Evolutionary conservation across 2,797 vertebrate species (phyloP), one percentile per base, ranked within the genome.

Genomic region (Anisognathus igniventris): DNA sequence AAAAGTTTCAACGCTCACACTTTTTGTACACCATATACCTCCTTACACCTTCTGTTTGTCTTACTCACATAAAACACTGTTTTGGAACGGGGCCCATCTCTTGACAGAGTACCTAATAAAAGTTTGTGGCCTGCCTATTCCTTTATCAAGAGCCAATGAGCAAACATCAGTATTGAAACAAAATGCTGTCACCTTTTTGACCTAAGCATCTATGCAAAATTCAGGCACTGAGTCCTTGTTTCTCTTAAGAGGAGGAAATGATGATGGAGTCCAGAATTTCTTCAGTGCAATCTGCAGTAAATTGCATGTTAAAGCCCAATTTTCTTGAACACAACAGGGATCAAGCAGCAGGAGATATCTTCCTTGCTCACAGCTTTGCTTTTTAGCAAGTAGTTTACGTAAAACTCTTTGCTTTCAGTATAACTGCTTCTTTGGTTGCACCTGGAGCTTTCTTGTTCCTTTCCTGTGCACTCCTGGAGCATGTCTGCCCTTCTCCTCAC

Each of bases 241-340:
- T 92, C 57, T 85, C 48, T 87, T 40, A 89, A 62, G 84, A 91
- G 68, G 20, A 85, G 25, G n/a, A 92, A 91, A 47, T 51, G 28
- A 74, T 83, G 53, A 86, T 40, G 40, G 50, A 90, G 57, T 24
- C 57, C 7, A 6, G 39, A 67, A 86, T 86, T 65, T 93, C 78
- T 66, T 75, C 40, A 47, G 54, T 44, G 20, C 79, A 84, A 74
- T 88, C 91, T 88, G 60, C 85, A 75, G 58, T 28, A 88, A 90
- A 92, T 33, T 67, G 48, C 37, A 57, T 35, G 72, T 71, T 87
- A 94, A 92, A 94, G 84, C 37, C n/a, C 61, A 45, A 71, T 92
- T 94, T 92, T 88, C 81, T 47, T 71, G 42, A 91, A n/a, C 82
- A 50, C 75, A 84, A 90, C 57, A 72, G 79, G 90, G 72, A 90